Base-by-base conservation (phyloP, 2,888 invertebrate species). In the Tubulanus polymorphus region DNA sequence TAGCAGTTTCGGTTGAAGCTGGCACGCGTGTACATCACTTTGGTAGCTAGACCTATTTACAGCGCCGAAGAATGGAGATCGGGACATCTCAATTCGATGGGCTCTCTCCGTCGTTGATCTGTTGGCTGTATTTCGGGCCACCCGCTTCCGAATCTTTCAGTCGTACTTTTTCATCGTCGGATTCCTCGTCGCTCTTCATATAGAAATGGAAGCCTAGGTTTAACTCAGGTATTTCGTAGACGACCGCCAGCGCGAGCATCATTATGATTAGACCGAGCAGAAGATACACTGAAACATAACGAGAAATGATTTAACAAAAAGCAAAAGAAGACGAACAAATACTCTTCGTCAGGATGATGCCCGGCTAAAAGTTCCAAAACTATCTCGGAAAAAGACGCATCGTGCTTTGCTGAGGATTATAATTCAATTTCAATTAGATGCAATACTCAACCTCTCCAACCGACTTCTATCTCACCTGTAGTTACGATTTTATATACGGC, bases 181-280 rank as follows among this genome's bases (percentile, higher is more conserved):
- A 74, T 78, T 81, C 63, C 35, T 78, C 78, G 60, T 86, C 83
- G 50, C 82, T 82, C 64, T 80, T 78, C 61, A 87, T 83, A 49
- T 88, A 86, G 79, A 91, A 90, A 45, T 90, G 85, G 59, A 87
- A 84, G 63, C 90, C 89, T 56, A 92, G 80, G 79, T 92, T 91
- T 67, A 92, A 82, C 81, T 92, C 90, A 3, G 92, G 92, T 65
- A 93, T 90, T 77, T 91, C 91, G 80, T 91, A 91, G 81, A 91
- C 88, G 27, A 91, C 87, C 1, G 90, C 88, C 71, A 92, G 80
- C 15, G 88, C 85, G 66, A 91, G 82, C 89, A 92, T 90, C 83
- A 91, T 86, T 80, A 88, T 87, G 20, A 89, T 87, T 60, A 92
- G 84, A 30, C 92, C 92, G 71, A 86, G 71, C 70, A 90, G 81